Evolutionary conservation across 2,113 vertebrate species (phyloP).

Genomic region (Prietella phreatophila): DNA sequence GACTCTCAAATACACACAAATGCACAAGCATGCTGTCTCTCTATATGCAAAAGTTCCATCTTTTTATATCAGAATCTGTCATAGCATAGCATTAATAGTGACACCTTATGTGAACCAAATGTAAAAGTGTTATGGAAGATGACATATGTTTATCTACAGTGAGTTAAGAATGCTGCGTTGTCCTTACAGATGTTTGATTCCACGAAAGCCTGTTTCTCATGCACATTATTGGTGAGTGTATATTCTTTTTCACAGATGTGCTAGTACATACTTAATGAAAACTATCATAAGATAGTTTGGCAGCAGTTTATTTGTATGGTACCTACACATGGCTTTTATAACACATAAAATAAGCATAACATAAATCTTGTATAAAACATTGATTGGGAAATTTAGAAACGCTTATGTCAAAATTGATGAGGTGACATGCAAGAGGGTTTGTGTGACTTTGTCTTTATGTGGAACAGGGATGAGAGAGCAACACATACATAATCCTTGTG

Average conservation of each 20-base stretch:
- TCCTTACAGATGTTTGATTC: not conserved
- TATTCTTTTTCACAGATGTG: not conserved
- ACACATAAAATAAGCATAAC: not conserved
- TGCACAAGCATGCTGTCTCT: constrained; percentile 54
- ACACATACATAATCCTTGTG: not conserved
- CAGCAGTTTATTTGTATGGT: not conserved
- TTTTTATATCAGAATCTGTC: not conserved
- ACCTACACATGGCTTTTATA: not conserved
- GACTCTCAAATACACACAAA: constrained; percentile 8
- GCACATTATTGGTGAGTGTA: not conserved
- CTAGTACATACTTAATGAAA: not conserved
- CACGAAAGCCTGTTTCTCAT: not conserved
- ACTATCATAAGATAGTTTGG: not conserved
- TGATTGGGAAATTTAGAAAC: not conserved
- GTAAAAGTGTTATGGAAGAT: not conserved
- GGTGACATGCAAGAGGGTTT: not conserved
- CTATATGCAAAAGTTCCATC: constrained; percentile 31
- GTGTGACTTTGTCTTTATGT: not conserved
- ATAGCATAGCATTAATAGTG: not conserved
- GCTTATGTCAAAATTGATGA: not conserved
- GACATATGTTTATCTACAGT: not conserved
- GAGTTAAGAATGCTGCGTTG: not conserved
- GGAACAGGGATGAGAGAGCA: not conserved
- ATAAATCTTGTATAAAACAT: not conserved
- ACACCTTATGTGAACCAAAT: not conserved